Conservation (phyloP, 2,797 vertebrate genomes). For the Paratrypauchen microcephalus region DNA sequence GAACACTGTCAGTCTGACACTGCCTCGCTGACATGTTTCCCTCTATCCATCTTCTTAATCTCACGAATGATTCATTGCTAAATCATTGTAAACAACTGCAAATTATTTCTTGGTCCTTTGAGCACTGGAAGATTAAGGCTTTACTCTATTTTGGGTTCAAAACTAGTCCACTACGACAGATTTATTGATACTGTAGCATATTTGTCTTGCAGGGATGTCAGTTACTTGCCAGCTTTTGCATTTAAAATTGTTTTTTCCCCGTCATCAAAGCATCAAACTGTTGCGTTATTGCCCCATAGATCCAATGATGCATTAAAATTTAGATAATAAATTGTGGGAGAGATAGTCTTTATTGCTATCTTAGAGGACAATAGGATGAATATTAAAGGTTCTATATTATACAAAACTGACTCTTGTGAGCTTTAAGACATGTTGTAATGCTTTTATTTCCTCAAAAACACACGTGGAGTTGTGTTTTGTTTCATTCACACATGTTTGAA, state of each 20-base stretch:
- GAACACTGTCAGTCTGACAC: constrained; percentile 49
- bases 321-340: neutral
- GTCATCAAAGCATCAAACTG: constrained; percentile 1
- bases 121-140: constrained; percentile 5
- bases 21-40: constrained; percentile 33
- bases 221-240: neutral
- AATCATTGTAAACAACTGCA: constrained; percentile 15
- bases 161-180: neutral
- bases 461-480: no score
- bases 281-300: neutral
- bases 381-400: neutral
- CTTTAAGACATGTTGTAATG: no score
- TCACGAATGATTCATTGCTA: constrained; percentile 24
- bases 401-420: no score
- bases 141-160: constrained; percentile 4
- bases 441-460: no score
- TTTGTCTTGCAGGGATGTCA: constrained; percentile 6
- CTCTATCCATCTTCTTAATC: constrained; percentile 32
- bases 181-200: neutral
- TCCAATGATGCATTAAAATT: neutral
- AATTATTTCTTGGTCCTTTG: constrained; percentile 16
- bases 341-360: neutral
- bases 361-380: neutral
- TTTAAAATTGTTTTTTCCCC: constrained; percentile 6
- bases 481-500: no score